phyloP scores from a whole-genome alignment of 2,797 vertebrate species.

The Liasis olivaceus region DNA sequence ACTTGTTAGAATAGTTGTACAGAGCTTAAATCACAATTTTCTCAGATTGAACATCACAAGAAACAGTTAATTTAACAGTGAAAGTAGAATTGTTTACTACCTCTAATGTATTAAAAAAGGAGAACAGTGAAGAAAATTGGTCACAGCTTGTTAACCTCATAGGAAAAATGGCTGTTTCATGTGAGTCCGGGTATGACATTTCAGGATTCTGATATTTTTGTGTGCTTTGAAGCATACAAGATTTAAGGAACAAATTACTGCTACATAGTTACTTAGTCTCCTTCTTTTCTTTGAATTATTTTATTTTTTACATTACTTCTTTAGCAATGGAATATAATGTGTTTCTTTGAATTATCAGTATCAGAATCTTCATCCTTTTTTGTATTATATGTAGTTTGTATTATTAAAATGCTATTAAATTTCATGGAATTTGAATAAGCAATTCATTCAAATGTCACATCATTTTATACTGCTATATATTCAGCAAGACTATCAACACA shows the following conservation, averaged over 20 bases:
- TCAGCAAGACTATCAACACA: slow-evolving; percentile 32
- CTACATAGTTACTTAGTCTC: slow-evolving; percentile 17
- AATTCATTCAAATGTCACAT: slow-evolving; percentile 31
- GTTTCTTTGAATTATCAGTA: not conserved
- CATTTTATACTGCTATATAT: slow-evolving; percentile 36
- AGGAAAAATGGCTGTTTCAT: not conserved
- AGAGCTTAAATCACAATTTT: not conserved
- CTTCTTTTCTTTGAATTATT: not conserved
- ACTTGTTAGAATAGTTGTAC: not conserved
- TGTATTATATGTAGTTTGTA: not conserved
- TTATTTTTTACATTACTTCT: slow-evolving; percentile 27
- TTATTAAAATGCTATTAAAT: not conserved
- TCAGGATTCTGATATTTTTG: not conserved
- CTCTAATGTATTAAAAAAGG: not conserved
- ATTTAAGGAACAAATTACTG: not conserved
- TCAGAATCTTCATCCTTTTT: not conserved
- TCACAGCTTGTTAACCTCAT: not conserved
- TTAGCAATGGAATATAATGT: not conserved
- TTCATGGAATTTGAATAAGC: not conserved
- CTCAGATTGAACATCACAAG: not conserved
- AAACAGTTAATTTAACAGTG: not conserved
- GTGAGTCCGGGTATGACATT: not conserved
- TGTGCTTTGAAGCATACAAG: not conserved
- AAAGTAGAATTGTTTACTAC: not conserved
- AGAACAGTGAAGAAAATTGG: not conserved